Base-by-base conservation (phyloP, 2,113 vertebrate species). In the Oenanthe melanoleuca region DNA sequence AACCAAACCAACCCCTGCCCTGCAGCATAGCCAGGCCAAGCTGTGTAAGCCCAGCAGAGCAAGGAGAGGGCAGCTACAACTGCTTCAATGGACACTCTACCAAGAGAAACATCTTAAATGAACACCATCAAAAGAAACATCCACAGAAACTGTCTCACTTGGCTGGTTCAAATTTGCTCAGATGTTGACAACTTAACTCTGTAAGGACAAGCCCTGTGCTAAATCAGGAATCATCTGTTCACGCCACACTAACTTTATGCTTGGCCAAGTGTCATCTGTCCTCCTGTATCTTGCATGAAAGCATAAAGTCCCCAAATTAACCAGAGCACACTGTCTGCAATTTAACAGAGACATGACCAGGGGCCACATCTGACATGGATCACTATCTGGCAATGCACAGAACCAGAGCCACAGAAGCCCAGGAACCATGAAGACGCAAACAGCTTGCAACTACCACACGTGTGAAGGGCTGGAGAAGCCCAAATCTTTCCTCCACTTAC, bases 181-280 rank as follows among this genome's bases (percentile, higher is more conserved):
- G 73, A 85, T 60, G 65, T 67, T 89, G 78, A 91, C 81, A 94
- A 87, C 47, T 91, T 87, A 70, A 89, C 84, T 64, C 78, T 84
- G 38, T 89, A 94, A 85, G 78, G 84, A 93, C 65, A 84, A 87
- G 73, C 47, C 64, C 65, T n/a, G 81, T 40, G 61, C 89, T 95
- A 89, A 91, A 92, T 74, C 56, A 59, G 70, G 69, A 91, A 85
- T 91, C 53, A 74, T 56, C 80, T 64, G 65, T 78, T 91, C 78
- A n/a, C 5, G 7, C 45, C 53, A 49, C 57, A 63, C 52, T 59
- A 80, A 42, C 80, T 85, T 85, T 25, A 52, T 26, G 78, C 87
- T 87, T 75, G 81, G 86, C 85, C 95, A 93, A 87, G 73, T 84
- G 40, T 60, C 9, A 20, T 87, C 93, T 74, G 60, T 84, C 57